Conservation (phyloP, 2,113 vertebrate species). For the Halichoeres trimaculatus region DNA sequence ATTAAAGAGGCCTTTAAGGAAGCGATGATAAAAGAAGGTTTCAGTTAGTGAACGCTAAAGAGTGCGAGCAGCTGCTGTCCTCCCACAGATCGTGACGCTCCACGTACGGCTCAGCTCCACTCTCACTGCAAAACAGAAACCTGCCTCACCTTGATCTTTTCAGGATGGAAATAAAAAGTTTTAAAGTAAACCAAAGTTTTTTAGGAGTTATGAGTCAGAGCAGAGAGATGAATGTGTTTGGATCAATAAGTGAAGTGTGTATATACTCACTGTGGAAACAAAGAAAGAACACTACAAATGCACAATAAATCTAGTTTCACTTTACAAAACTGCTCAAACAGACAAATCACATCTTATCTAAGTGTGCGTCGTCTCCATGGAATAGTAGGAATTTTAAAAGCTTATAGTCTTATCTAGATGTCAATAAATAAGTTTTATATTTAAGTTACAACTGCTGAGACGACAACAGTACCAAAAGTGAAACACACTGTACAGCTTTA, state of each 20-base stretch:
- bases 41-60: not conserved
- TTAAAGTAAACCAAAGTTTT: not conserved
- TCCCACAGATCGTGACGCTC: not conserved
- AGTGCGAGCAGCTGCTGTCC: not conserved
- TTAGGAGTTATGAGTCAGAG: not conserved
- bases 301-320: constrained; percentile 2
- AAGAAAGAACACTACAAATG: not conserved
- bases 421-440: not conserved
- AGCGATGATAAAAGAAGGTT: not conserved
- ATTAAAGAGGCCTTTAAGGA: constrained; percentile 8
- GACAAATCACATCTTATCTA: not conserved
- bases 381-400: not conserved
- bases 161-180: not conserved
- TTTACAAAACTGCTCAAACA: constrained; percentile 1
- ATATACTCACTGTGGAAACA: not conserved
- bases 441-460: not conserved
- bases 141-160: not conserved
- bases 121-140: not conserved
- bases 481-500: not conserved
- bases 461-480: not conserved
- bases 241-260: not conserved
- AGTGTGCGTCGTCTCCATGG: not conserved
- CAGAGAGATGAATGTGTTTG: not conserved
- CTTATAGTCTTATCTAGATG: not conserved
- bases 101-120: no score